Evolutionary conservation across 1,140 invertebrate genomes (phyloP), one percentile per base, ranked within the genome.

Genomic region (Macrobrachium nipponense): DNA sequence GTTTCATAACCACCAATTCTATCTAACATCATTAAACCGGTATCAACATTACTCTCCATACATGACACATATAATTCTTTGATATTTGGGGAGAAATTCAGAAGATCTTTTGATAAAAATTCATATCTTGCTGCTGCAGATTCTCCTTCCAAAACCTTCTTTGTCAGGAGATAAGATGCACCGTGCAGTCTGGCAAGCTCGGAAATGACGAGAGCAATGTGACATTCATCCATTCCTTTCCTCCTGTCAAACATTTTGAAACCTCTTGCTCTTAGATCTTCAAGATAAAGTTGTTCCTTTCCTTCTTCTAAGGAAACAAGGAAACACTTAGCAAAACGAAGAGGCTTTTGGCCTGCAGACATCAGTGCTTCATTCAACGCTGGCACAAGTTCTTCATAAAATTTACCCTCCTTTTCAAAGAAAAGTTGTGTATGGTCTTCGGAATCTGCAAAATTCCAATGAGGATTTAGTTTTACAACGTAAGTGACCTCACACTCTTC

Each of bases 111-210:
- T 12, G 72, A 18, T 0, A 83, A 36, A 18, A 76, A 83, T 20
- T 43, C n/a, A 61, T 76, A 77, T 44, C 7, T 58, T 5, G n/a
- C 0, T 14, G 5, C 15, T 43, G 62, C 15, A 36, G 23, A 14
- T 7, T 58, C 44, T 23, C 61, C 76, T 23, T 64, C 14, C 8
- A 66, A 43, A 18, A 27, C 18, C 20, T 75, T 73, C 15, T 23
- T n/a, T 10, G 23, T 77, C 12, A 86, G 10, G 27, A 86, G 51
- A 15, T 80, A n/a, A 2, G 84, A 86, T 43, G 77, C 84, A 4
- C 77, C 77, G 84, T 86, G 84, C 23, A 86, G 77, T 64, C 68
- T 61, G 36, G 77, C 84, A 59, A 86, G 84, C 20, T 86, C 84
- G 5, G 43, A 68, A 7, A 86, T 18, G n/a, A 73, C 66, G 14